Evolutionary conservation across 1,140 invertebrate genomes (phyloP), one percentile per base, ranked within the genome.

Genomic region (Pachypeltis micranthus): DNA sequence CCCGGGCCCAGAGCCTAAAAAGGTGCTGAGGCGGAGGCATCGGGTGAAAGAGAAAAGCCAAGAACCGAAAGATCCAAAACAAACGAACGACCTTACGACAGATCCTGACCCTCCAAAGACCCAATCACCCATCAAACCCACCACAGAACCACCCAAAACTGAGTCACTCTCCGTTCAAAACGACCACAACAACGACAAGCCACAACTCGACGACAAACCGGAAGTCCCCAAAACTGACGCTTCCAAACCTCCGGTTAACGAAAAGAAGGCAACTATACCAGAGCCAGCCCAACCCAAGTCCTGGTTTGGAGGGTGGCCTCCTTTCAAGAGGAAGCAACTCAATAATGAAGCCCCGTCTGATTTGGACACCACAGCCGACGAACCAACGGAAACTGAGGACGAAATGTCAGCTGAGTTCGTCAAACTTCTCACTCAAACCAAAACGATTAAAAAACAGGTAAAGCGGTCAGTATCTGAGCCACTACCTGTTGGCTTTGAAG

Each of bases 331-430:
- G 56, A 59, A 64, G 54, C 12, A n/a, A 29, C 2, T 2, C 23
- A 2, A 29, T 29, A 44, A 29, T 10, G 28, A 44, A 21, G 34
- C 4, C 2, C 27, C 29, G 58, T 3, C 14, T 16, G 58, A 60
- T 12, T 14, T 34, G 29, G n/a, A 60, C 14, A 21, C 28, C n/a
- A 14, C n/a, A 14, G 29, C 16, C 14, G 58, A 60, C 26, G 25
- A 60, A 12, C 19, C 29, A 16, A 21, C 21, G 21, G 14, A 16
- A 39, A 23, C 19, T 12, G 47, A 44, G 12, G 61, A 62, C 29
- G 61, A 62, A 26, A 62, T 54, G 2, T 25, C 61, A 12, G 61
- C 47, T 2, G 61, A 62, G 27, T 51, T 62, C 26, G 47, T 62
- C 14, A 26, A 47, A 4, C 19, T 51, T 14, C 25, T 31, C 14